Percentiles rank a stretch among this genome's conserved stretches.
These are phyloP conservation scores for Machaerirhynchus nigripectus DNA, from an alignment of 2,113 vertebrate species.

Conservation along the genomic window DNA sequence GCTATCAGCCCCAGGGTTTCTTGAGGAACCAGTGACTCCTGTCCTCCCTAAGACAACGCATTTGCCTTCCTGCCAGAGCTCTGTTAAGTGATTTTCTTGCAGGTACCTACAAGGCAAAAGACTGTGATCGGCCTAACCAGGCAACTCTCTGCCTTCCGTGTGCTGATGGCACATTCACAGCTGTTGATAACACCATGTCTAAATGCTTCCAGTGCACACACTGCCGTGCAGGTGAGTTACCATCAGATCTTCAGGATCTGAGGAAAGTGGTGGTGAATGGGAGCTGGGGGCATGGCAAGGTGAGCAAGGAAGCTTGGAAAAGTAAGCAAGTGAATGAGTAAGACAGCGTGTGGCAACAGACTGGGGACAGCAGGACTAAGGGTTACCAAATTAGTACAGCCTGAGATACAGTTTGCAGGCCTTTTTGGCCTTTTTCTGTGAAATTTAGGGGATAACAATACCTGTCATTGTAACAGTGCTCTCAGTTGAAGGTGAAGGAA, in stretches of 20 bases:
- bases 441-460: not conserved
- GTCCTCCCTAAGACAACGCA: accelerated
- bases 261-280: not conserved
- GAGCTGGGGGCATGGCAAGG: not conserved
- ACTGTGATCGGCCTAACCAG: conserved; percentile 10
- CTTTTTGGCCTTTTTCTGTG: not conserved
- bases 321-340: not conserved
- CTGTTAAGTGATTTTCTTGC: not conserved
- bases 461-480: not conserved
- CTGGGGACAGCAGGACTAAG: not conserved
- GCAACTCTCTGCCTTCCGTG: not conserved
- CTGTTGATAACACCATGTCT: conserved; percentile 21
- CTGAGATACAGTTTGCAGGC: not conserved
- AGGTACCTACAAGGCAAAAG: conserved; percentile 61
- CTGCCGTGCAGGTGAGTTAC: conserved; percentile 32
- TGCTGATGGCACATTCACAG: conserved; percentile 15
- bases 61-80: not conserved
- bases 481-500: not conserved
- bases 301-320: not conserved
- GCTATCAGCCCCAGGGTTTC: not conserved
- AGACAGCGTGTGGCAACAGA: not conserved
- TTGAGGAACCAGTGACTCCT: not conserved
- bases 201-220: conserved; percentile 13
- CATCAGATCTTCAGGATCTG: not conserved
- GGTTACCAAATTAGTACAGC: not conserved